phyloP scores from a whole-genome alignment of 2,797 vertebrate species.

The Spatula versicolor region DNA sequence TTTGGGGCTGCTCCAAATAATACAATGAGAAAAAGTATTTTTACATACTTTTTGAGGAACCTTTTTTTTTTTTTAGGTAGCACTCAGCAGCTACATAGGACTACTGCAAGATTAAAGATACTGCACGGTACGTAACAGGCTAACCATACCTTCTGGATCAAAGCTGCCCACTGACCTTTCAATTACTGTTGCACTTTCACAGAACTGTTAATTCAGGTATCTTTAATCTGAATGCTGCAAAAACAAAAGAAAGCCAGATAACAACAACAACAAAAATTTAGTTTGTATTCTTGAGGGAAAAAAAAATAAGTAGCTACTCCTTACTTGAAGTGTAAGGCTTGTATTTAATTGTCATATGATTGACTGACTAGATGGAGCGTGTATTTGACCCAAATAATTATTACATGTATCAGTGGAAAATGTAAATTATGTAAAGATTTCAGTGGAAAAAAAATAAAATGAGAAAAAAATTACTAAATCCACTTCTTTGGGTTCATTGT shows the following conservation, averaged over 20 bases:
- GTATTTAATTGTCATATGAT: not conserved
- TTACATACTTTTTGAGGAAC: not conserved
- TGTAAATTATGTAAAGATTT: not conserved
- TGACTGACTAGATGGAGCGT: not conserved
- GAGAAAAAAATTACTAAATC: not conserved
- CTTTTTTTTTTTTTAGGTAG: not conserved
- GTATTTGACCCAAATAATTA: not conserved
- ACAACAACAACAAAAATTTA: not conserved
- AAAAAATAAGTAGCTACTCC: not conserved
- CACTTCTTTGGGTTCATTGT: not conserved
- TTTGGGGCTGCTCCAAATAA: not conserved
- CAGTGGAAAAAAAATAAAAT: not conserved
- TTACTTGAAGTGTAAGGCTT: not conserved
- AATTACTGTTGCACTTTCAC: not conserved
- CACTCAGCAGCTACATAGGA: fast-evolving
- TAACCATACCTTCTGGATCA: not conserved
- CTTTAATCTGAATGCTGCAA: not conserved
- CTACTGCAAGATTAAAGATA: not conserved
- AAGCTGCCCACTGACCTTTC: slow-evolving; percentile 5
- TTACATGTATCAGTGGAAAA: not conserved
- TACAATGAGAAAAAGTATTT: not conserved
- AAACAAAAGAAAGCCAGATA: not conserved
- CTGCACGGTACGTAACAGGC: not conserved
- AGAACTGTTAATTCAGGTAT: not conserved
- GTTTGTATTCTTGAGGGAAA: fast-evolving